These are phyloP conservation scores for Cololabis saira DNA, from an alignment of 2,113 vertebrate genomes.

Conservation along the genomic window DNA sequence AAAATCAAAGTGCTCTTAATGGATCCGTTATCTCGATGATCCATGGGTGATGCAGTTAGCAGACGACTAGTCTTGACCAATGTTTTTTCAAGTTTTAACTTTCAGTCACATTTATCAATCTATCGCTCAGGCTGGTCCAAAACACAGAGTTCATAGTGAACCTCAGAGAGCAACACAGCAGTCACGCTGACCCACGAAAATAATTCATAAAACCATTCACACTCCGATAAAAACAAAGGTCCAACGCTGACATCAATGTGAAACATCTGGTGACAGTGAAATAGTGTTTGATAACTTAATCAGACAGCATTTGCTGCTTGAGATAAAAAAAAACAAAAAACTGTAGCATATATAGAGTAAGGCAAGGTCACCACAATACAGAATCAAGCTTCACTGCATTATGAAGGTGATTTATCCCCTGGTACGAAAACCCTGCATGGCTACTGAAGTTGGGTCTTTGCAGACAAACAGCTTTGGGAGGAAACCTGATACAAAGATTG, in stretches of 20 bases:
- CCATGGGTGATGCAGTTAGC: slow-evolving; percentile 29
- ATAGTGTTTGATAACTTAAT: too few relatives aligned
- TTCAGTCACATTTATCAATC: slow-evolving; percentile 45
- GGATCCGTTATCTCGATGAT: slow-evolving; percentile 64
- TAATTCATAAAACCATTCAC: not conserved
- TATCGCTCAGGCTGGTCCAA: slow-evolving; percentile 25
- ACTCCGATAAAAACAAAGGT: too few relatives aligned
- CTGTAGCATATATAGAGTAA: not conserved
- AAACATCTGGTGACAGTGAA: too few relatives aligned
- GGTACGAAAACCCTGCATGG: not conserved
- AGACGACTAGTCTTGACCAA: slow-evolving; percentile 8
- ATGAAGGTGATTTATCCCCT: slow-evolving; percentile 16
- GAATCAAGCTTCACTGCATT: not conserved
- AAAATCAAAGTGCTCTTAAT: slow-evolving; percentile 55
- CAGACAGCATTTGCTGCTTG: not conserved
- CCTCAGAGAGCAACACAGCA: not conserved
- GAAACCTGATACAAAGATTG: slow-evolving; percentile 47
- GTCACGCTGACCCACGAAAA: not conserved
- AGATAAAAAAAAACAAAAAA: not conserved
- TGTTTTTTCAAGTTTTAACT: slow-evolving; percentile 33
- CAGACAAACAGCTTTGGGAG: not conserved
- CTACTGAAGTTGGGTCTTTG: not conserved
- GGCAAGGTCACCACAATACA: not conserved
- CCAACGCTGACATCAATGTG: too few relatives aligned
- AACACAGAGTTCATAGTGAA: slow-evolving; percentile 11